Evolutionary conservation across 2,888 invertebrate species (phyloP).

Genomic region (Erpobdella octoculata): DNA sequence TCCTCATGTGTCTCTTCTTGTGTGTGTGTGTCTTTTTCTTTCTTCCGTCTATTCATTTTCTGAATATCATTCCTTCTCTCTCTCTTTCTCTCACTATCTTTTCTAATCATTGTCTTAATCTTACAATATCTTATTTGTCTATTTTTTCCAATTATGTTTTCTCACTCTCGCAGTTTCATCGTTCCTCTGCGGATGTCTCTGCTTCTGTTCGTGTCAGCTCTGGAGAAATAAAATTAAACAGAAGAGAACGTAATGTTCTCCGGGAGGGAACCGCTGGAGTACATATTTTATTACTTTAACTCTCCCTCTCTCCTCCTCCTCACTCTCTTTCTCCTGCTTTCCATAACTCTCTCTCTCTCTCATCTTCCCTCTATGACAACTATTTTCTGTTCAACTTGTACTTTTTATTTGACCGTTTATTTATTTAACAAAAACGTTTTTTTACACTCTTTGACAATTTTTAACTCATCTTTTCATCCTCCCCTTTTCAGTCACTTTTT

Average conservation of each 20-base stretch:
- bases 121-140: background rate
- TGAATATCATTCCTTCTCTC: background rate
- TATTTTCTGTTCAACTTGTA: background rate
- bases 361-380: background rate
- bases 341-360: background rate
- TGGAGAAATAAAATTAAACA: background rate
- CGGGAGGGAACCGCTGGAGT: background rate
- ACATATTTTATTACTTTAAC: background rate
- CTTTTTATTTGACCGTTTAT: background rate
- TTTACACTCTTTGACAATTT: too few relatives aligned
- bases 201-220: too few relatives aligned
- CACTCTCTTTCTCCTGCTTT: background rate
- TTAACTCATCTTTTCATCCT: too few relatives aligned
- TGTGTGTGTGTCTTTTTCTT: background rate
- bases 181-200: too few relatives aligned
- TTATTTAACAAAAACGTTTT: too few relatives aligned
- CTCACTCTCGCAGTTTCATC: background rate
- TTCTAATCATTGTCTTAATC: background rate
- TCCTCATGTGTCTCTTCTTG: background rate
- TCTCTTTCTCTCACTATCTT: too few relatives aligned
- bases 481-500: too few relatives aligned
- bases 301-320: background rate
- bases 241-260: background rate
- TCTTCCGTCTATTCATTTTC: background rate
- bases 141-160: background rate